Conservation (phyloP, 2,113 vertebrate genomes). For the Dasyurus viverrinus region DNA sequence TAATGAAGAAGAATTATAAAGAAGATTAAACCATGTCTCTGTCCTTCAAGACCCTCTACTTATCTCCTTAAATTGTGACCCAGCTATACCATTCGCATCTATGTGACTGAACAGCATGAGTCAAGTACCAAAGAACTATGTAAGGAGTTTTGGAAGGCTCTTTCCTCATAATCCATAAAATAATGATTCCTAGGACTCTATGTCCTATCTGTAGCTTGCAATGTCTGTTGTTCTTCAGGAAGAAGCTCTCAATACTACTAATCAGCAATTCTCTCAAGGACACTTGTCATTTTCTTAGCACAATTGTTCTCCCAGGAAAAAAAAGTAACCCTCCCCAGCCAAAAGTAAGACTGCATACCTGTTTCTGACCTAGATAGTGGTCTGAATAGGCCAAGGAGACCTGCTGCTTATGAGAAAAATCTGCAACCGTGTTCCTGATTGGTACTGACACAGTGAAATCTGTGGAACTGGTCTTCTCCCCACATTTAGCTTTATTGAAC, state of each 20-base stretch:
- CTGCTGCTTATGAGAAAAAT: neutral
- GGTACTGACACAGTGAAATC: accelerated
- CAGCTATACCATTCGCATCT: neutral
- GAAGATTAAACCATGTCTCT: neutral
- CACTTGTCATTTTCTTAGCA: neutral
- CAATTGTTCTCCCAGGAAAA: neutral
- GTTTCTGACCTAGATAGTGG: constrained; percentile 6
- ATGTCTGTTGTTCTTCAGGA: neutral
- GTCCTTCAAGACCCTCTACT: neutral
- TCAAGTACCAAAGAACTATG: neutral
- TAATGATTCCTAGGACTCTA: neutral
- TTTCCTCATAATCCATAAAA: neutral
- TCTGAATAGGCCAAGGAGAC: neutral
- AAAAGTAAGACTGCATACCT: neutral
- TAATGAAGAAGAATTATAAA: neutral
- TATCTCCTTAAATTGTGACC: neutral
- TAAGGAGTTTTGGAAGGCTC: neutral
- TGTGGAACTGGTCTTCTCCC: neutral
- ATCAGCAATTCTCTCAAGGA: neutral
- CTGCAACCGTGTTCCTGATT: neutral
- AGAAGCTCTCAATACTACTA: neutral
- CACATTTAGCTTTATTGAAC: neutral
- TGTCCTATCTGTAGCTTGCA: neutral
- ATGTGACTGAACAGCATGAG: neutral
- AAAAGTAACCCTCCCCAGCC: neutral